These are phyloP conservation scores for Peribatodes rhomboidaria DNA, from an alignment of 2,888 invertebrate species.

Conservation along the genomic window DNA sequence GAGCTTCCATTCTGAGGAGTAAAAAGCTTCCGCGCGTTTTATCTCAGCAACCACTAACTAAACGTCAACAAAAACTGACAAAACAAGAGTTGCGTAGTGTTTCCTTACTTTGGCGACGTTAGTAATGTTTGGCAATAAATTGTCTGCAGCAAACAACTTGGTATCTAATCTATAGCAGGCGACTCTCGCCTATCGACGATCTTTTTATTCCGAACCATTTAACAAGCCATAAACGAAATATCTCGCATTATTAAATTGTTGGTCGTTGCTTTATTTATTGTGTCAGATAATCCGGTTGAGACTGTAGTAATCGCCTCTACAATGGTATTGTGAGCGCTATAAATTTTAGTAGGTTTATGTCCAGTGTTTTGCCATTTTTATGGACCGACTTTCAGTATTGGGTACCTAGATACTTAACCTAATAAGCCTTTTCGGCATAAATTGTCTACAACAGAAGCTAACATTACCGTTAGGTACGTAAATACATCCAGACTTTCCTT, in stretches of 20 bases:
- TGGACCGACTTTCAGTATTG: background rate
- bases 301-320: slow-evolving; percentile 8
- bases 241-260: slow-evolving; percentile 60
- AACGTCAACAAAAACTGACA: slow-evolving; percentile 42
- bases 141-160: slow-evolving; percentile 69
- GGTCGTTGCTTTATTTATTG: slow-evolving; percentile 25
- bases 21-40: slow-evolving; percentile 38
- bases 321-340: slow-evolving; percentile 9
- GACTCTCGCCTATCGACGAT: slow-evolving; percentile 64
- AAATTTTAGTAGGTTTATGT: slow-evolving; percentile 1
- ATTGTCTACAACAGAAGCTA: background rate
- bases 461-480: no score
- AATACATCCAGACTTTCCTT: no score
- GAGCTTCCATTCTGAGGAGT: slow-evolving; percentile 15
- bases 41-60: slow-evolving; percentile 34
- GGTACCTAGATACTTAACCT: background rate
- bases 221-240: slow-evolving; percentile 68
- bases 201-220: slow-evolving; percentile 79
- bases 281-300: slow-evolving; percentile 32
- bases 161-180: slow-evolving; percentile 60
- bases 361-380: background rate
- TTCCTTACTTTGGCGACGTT: slow-evolving; percentile 55
- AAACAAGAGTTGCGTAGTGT: slow-evolving; percentile 53
- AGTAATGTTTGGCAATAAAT: slow-evolving; percentile 72
- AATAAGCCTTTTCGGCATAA: background rate